Evolutionary conservation across 2,797 vertebrate genomes (phyloP), one percentile per base, ranked within the genome.

Genomic region (Coreius guichenoti): DNA sequence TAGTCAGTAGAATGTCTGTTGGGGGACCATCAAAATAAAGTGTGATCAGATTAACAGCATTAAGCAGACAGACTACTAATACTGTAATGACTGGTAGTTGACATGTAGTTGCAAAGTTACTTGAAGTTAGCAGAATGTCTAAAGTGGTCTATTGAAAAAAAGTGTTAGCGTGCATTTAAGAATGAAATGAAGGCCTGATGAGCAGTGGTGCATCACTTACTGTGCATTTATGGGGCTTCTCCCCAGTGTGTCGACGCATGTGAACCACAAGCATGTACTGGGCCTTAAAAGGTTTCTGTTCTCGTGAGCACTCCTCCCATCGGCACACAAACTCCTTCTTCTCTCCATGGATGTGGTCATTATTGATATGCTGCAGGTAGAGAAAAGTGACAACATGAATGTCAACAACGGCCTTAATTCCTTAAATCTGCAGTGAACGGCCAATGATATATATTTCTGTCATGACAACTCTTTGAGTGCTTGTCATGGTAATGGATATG

Each of bases 241-340:
- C 98, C 51, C 98, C 98, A 0, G 98, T 99, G 94, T 99, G 98
- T 8, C 98, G 92, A 77, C 98, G 94, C 98, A 99, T 98, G 92
- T 99, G 98, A 85, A 99, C 98, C 89, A 99, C 98, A 92, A 99
- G 90, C 98, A 99, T 99, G 90, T 99, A 99, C 94, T 99, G 98
- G 0, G 98, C 98, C 93, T 99, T 99, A 93, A 99, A 99, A 70
- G 98, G 98, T 91, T 99, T 99, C 96, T 98, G 97, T 90, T 99
- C 98, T 68, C 98, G 93, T 0, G 98, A 97, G 90, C 98, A 99
- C 91, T 98, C 97, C 80, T 96, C 96, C 98, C 98, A 99, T 90
- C 96, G 98, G 89, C 98, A 99, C 78, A 99, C 98, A 29, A 99
- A 99, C 94, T 99, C 98, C 93, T 99, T 99, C 95, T 98, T 99